Conservation (phyloP, 2,888 invertebrate genomes). For the Oxyteleia sp. region DNA sequence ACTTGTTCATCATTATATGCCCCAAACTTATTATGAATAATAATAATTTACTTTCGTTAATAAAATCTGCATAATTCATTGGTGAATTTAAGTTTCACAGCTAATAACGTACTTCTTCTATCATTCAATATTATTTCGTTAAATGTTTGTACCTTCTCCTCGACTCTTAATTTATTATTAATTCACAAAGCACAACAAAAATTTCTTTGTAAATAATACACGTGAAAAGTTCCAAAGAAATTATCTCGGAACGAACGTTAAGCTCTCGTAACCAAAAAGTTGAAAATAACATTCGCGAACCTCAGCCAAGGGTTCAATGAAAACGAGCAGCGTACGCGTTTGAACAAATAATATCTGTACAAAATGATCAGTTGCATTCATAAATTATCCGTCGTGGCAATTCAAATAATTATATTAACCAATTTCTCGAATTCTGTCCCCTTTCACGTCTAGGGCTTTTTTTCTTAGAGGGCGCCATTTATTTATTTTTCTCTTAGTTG, state of each 20-base stretch:
- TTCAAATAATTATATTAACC: slow-evolving; percentile 67
- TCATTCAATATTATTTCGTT: not conserved
- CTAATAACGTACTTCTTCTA: too few species aligned
- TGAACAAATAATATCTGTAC: slow-evolving; percentile 37
- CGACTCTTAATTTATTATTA: slow-evolving; percentile 21
- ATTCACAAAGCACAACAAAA: slow-evolving; percentile 20
- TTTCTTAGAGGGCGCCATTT: slow-evolving; percentile 41
- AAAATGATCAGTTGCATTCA: slow-evolving; percentile 65
- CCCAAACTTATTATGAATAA: too few species aligned
- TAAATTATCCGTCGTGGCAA: slow-evolving; percentile 46
- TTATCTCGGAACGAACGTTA: slow-evolving; percentile 36
- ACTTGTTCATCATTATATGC: too few species aligned
- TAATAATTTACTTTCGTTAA: too few species aligned
- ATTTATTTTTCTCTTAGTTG: slow-evolving; percentile 34
- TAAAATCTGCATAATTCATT: too few species aligned
- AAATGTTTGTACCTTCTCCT: not conserved
- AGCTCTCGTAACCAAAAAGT: slow-evolving; percentile 47
- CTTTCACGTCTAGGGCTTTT: slow-evolving; percentile 21
- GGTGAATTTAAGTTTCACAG: too few species aligned
- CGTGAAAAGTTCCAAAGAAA: slow-evolving; percentile 40
- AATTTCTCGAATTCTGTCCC: slow-evolving; percentile 36
- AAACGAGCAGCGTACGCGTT: slow-evolving; percentile 13
- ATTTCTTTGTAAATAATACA: slow-evolving; percentile 28
- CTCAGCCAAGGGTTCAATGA: slow-evolving; percentile 30
- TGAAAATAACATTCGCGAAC: slow-evolving; percentile 37